Conservation (phyloP, 2,113 vertebrate species). For the Turnix velox region DNA sequence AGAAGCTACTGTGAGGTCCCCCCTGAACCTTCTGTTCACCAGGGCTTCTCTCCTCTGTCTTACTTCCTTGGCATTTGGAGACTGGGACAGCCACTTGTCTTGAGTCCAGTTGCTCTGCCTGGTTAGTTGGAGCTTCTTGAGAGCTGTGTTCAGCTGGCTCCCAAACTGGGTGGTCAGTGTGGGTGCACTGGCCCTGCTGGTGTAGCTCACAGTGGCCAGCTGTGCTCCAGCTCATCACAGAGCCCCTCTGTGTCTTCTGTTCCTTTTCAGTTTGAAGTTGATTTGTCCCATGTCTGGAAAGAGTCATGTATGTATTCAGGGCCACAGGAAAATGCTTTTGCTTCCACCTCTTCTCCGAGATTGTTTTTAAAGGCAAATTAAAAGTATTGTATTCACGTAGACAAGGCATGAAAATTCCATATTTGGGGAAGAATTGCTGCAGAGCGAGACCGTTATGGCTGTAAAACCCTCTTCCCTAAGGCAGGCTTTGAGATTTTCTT, state of each 20-base stretch:
- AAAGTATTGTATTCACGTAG: slow-evolving; percentile 50
- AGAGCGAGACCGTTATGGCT: slow-evolving; percentile 63
- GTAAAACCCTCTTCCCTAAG: slow-evolving; percentile 63
- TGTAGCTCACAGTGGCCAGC: rapidly evolving
- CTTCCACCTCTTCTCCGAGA: background rate
- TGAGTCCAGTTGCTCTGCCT: background rate
- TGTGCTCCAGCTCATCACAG: rapidly evolving
- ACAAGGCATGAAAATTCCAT: slow-evolving; percentile 68
- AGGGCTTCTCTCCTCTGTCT: background rate
- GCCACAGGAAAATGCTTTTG: background rate
- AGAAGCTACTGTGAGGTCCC: too few relatives aligned
- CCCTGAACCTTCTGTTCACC: too few relatives aligned
- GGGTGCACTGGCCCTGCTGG: background rate
- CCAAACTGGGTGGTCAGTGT: background rate
- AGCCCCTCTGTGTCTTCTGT: rapidly evolving
- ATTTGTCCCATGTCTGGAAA: background rate
- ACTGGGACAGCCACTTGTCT: background rate
- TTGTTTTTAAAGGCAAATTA: slow-evolving; percentile 45
- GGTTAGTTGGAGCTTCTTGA: too few relatives aligned
- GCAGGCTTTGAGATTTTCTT: slow-evolving; percentile 74
- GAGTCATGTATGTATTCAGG: background rate
- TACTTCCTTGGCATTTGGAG: background rate
- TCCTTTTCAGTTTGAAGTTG: background rate
- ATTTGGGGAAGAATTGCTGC: slow-evolving; percentile 67
- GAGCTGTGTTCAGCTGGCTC: background rate